Evolutionary conservation across 2,797 vertebrate species (phyloP), one percentile per base, ranked within the genome.

Genomic region (Rallus crepitans): DNA sequence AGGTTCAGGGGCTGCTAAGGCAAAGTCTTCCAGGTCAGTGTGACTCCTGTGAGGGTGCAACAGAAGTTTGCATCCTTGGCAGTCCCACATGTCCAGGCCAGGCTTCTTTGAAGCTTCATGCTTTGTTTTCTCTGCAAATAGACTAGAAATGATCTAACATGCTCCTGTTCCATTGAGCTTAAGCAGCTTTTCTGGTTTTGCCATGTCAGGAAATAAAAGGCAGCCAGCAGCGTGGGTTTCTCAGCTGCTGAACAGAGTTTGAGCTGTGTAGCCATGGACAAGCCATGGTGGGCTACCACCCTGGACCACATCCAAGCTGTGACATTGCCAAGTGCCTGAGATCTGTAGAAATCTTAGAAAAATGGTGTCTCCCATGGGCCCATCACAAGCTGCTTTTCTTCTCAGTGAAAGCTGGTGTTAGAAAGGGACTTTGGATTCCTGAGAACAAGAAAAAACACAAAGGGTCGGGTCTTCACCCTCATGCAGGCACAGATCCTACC

Each of bases 121-220:
- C 82, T 78, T 96, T 92, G 63, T 96, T 96, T 95, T 93, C 86
- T 94, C 83, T 92, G 89, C 86, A 96, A 79, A 94, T 73, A 93
- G 68, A 78, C 65, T 37, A 92, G 80, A 87, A 93, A 57, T 93
- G 92, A 96, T 94, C 92, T 93, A 87, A 92, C 40, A 12, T 63
- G 56, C 76, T 90, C 63, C 64, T 45, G 48, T 66, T 87, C 75
- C 35, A 9, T 78, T 64, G n/a, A 88, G 79, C 65, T 90, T 83
- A 69, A 76, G 85, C 65, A 59, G 57, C 39, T 92, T 93, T 85
- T 82, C 61, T 82, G 57, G 45, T 78, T 65, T 86, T 92, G 65
- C 87, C 53, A 33, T 24, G 39, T 82, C 66, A 53, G 47, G 63
- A 27, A 15, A 59, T 82, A 60, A 42, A 64, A 71, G 7, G 11